phyloP scores from a whole-genome alignment of 2,113 vertebrate genomes.

The Peucedramus taeniatus region DNA sequence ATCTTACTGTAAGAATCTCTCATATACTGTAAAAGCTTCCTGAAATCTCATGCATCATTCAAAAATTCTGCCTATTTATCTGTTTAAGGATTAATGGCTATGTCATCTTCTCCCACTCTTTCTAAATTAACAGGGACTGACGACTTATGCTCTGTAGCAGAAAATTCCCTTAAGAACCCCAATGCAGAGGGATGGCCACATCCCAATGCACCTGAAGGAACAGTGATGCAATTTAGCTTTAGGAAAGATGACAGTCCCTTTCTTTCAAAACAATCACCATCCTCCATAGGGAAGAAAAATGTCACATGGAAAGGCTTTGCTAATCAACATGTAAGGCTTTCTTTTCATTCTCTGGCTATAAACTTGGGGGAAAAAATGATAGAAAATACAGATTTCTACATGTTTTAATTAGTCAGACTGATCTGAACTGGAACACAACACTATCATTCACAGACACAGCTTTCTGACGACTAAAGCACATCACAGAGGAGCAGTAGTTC shows the following conservation, averaged over 20 bases:
- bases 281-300: background rate
- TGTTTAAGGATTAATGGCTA: constrained; percentile 16
- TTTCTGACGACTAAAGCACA: background rate
- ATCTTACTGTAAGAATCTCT: background rate
- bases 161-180: background rate
- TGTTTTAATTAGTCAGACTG: background rate
- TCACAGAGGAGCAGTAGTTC: background rate
- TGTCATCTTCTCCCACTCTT: background rate
- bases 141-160: background rate
- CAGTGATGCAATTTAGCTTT: background rate
- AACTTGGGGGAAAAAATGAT: rapidly evolving
- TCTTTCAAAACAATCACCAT: background rate
- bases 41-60: background rate
- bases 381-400: background rate
- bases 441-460: background rate
- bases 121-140: background rate
- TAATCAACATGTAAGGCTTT: background rate
- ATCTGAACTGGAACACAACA: background rate
- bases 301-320: background rate
- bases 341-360: background rate
- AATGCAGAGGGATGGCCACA: background rate
- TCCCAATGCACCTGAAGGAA: background rate
- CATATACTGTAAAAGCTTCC: background rate
- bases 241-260: background rate
- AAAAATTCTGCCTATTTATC: constrained; percentile 18